These are phyloP conservation scores for Psittacula echo DNA, from an alignment of 2,797 vertebrate species.

Conservation along the genomic window DNA sequence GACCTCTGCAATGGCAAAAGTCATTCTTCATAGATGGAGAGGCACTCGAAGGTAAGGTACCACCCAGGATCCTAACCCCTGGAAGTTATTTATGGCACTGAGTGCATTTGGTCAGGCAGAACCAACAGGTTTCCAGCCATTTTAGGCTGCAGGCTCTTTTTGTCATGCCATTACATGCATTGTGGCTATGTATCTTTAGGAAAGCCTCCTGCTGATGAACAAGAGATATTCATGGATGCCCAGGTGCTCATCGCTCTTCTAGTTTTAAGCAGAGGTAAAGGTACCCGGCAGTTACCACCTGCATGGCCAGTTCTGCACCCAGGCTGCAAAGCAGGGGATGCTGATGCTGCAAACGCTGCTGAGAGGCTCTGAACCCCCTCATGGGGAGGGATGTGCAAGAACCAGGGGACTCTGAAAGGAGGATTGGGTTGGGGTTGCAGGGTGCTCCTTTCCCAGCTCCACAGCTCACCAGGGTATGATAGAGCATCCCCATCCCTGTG, in stretches of 20 bases:
- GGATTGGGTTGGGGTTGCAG: neutral
- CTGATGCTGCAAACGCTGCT: neutral
- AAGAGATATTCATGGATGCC: neutral
- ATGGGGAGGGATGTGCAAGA: neutral
- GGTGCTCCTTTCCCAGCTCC: neutral
- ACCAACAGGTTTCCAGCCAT: conserved; percentile 34
- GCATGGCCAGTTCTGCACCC: neutral
- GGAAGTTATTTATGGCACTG: conserved; percentile 52
- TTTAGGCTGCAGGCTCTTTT: conserved; percentile 59
- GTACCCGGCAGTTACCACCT: fast-evolving
- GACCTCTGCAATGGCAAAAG: conserved; percentile 58
- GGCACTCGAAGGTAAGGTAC: conserved; percentile 67
- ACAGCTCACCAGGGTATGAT: fast-evolving
- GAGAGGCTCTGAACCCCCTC: neutral
- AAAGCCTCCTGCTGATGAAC: neutral
- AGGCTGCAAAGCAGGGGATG: neutral
- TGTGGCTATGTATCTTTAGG: neutral
- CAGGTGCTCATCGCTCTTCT: neutral
- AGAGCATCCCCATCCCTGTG: neutral
- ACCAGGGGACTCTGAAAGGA: neutral
- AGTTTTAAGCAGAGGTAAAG: neutral
- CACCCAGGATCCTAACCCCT: conserved; percentile 33
- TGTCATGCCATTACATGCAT: conserved; percentile 52
- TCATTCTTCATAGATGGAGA: conserved; percentile 67
- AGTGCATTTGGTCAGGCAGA: conserved; percentile 55